These are phyloP conservation scores for Tribolium madens DNA, from an alignment of 1,140 invertebrate species.

Conservation along the genomic window DNA sequence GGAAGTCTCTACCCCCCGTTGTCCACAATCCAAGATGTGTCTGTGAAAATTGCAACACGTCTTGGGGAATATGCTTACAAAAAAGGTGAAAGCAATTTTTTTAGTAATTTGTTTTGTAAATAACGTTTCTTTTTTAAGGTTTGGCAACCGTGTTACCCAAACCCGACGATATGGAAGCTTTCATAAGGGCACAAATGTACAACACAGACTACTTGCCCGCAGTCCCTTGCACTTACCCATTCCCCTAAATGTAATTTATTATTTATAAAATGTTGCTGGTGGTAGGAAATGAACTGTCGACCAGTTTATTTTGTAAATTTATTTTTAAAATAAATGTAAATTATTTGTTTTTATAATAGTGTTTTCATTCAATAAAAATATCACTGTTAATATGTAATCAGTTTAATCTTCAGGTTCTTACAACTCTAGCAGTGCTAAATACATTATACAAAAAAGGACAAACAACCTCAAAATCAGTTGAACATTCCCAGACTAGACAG, in stretches of 20 bases:
- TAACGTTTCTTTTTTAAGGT: conserved; percentile 68
- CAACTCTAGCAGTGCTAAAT: conserved; percentile 16
- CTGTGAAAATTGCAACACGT: conserved; percentile 86
- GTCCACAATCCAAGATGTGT: conserved; percentile 88
- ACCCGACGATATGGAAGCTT: conserved; percentile 79
- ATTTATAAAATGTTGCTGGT: not conserved
- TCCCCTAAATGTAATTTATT: conserved; percentile 69
- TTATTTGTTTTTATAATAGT: conserved; percentile 23
- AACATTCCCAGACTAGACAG: conserved; percentile 46
- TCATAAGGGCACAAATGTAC: conserved; percentile 86
- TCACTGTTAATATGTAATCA: not conserved
- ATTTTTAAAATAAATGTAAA: conserved; percentile 32
- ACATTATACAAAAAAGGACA: conserved; percentile 21
- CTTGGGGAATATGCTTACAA: conserved; percentile 91
- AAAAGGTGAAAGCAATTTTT: conserved; percentile 71
- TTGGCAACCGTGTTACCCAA: conserved; percentile 83
- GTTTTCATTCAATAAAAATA: conserved; percentile 20
- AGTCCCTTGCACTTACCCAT: conserved; percentile 75
- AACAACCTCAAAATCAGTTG: conserved; percentile 28
- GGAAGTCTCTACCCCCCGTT: conserved; percentile 97
- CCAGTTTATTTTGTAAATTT: conserved; percentile 35
- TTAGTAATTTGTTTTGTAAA: not conserved
- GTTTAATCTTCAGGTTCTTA: conserved; percentile 22
- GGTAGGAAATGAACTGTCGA: conserved; percentile 13
- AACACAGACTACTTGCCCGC: conserved; percentile 78